phyloP scores from a whole-genome alignment of 30 jellyfish, hydroid and myxozoan genomes.

The Catostylus mosaicus region DNA sequence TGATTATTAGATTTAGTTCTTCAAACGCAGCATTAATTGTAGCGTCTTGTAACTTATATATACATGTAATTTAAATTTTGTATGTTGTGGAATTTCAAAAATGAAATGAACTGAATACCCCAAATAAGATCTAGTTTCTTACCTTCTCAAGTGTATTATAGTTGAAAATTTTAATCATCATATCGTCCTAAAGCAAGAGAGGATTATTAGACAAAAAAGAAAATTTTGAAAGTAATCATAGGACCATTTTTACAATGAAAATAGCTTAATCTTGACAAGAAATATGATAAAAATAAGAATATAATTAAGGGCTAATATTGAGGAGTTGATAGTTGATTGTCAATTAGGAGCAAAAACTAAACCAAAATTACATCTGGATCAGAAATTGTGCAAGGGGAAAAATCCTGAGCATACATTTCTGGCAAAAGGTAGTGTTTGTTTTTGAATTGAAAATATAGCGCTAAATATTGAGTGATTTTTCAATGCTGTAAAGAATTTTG shows the following conservation, averaged over 20 bases:
- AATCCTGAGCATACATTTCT: too few species aligned
- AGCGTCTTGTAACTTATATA: background rate
- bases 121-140: too few species aligned
- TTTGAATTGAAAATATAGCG: background rate
- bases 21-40: background rate
- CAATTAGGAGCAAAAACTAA: background rate
- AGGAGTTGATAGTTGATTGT: background rate
- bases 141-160: slow-evolving; percentile 98
- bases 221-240: background rate
- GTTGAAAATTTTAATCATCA: slow-evolving; percentile 96
- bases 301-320: background rate
- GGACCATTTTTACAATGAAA: background rate
- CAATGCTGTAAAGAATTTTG: background rate
- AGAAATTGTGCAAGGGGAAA: too few species aligned
- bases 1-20: background rate
- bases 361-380: too few species aligned
- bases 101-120: too few species aligned
- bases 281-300: too few species aligned
- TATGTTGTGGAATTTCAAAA: background rate
- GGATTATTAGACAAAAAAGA: background rate
- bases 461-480: background rate
- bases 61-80: background rate
- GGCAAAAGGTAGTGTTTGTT: too few species aligned
- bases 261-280: background rate
- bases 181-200: slow-evolving; percentile 84